Evolutionary conservation across 2,888 invertebrate genomes (phyloP), one percentile per base, ranked within the genome.

Genomic region (Athalia cordata): DNA sequence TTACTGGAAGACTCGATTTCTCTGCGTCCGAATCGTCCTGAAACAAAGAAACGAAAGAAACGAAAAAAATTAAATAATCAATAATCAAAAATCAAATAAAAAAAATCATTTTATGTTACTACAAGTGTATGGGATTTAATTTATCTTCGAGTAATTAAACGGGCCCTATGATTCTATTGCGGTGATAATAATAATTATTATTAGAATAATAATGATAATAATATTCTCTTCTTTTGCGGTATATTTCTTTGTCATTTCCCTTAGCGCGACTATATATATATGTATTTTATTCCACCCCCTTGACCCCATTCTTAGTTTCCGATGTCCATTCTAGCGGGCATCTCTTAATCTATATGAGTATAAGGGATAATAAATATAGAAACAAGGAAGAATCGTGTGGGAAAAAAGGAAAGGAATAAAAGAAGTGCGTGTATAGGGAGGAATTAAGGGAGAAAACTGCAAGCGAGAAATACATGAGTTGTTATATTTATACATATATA

Each of bases 11-110:
- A 80, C 89, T 82, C 62, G 89, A 87, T 80, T 90, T 90, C 81
- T 88, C 89, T 76, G 87, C 83, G 79, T 88, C 89, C 45, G 70
- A 72, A 49, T 88, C 86, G 61, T 88, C 88, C 90, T 90, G 87
- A 0, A 90, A 89, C 85, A 88, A 4, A 45, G 43, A 82, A 29
- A 29, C 5, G n/a, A 57, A 59, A 15, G 11, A 2, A 45, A 15
- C 50, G 64, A 78, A 77, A 78, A 49, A 7, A 67, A 70, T 57
- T 43, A 59, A 4, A 78, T 49, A n/a, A 43, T 77, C n/a, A 4
- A 78, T 49, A n/a, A 43, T 77, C n/a, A 43, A 57, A n/a, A 65
- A 74, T n/a, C 29, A 29, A 29, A 29, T 29, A 1, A 29, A 29
- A 29, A 29, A 29, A 29, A 29, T 29, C 2, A 29, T 29, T 29